Conservation (phyloP, 2,113 vertebrate genomes). For the Lampris incognitus region DNA sequence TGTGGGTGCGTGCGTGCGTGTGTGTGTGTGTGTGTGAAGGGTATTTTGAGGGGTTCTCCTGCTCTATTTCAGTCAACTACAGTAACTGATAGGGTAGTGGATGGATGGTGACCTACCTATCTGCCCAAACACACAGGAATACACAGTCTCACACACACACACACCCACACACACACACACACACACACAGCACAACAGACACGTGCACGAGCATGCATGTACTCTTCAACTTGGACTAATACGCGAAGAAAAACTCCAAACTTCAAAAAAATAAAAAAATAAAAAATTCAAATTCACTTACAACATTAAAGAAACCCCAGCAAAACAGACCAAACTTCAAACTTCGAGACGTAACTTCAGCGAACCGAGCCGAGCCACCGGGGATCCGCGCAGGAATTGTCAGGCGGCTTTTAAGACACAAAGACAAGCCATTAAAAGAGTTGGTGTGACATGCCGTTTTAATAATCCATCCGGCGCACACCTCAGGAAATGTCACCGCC, state of each 20-base stretch:
- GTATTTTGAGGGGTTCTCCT: slow-evolving; percentile 59
- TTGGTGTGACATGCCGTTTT: slow-evolving; percentile 66
- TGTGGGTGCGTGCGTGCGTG: slow-evolving; percentile 22
- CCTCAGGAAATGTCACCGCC: slow-evolving; percentile 72
- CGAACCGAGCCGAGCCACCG: slow-evolving; percentile 44
- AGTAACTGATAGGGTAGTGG: slow-evolving; percentile 35
- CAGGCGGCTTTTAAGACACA: slow-evolving; percentile 68
- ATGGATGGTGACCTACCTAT: slow-evolving; percentile 47
- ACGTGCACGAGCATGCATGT: no score
- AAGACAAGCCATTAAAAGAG: slow-evolving; percentile 72
- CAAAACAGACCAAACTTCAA: slow-evolving; percentile 3
- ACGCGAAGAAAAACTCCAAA: no score
- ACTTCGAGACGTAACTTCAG: slow-evolving; percentile 14
- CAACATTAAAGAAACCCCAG: slow-evolving; percentile 39
- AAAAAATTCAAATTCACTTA: background rate
- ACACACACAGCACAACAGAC: no score
- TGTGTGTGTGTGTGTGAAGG: background rate
- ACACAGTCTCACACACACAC: background rate
- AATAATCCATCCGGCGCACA: slow-evolving; percentile 65
- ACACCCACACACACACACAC: no score
- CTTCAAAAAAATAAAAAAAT: background rate
- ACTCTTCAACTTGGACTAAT: no score
- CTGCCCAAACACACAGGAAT: background rate
- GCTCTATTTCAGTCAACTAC: slow-evolving; percentile 50
- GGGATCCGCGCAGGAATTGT: slow-evolving; percentile 62